phyloP scores from a whole-genome alignment of 2,113 vertebrate species.

The Oreochromis niloticus region DNA sequence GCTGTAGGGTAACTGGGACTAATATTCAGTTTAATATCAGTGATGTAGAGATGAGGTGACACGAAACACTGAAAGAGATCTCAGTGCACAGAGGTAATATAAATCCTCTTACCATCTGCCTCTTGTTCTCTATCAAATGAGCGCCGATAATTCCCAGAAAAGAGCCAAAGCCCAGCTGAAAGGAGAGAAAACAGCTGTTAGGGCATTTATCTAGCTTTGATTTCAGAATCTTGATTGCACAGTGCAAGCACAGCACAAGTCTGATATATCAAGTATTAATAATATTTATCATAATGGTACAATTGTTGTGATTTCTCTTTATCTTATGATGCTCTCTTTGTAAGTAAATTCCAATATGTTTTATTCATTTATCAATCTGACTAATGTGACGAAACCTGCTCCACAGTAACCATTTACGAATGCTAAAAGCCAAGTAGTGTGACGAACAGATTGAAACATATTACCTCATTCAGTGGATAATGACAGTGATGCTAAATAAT shows the following conservation, averaged over 20 bases:
- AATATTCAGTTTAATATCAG: not conserved
- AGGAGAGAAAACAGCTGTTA: conserved; percentile 45
- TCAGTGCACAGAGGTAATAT: conserved; percentile 21
- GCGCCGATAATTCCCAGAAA: conserved; percentile 98
- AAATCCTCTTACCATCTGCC: conserved; percentile 93
- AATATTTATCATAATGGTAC: not conserved
- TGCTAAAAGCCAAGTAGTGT: conserved; percentile 2
- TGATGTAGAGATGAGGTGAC: not conserved
- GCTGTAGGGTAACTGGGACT: not conserved
- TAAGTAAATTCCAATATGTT: not conserved
- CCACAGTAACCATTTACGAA: not conserved
- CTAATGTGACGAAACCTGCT: not conserved
- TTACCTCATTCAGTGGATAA: conserved; percentile 38
- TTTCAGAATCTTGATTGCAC: not conserved
- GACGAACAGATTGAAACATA: conserved; percentile 21
- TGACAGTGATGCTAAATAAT: conserved; percentile 60
- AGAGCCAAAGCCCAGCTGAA: conserved; percentile 95
- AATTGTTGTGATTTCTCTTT: not conserved
- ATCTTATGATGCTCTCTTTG: not conserved
- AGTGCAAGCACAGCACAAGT: not conserved
- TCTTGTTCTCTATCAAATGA: conserved; percentile 97
- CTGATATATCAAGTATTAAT: not conserved
- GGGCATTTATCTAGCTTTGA: not conserved
- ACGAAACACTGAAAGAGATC: not conserved
- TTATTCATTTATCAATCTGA: not conserved